Evolutionary conservation across 2,888 invertebrate genomes (phyloP).

Genomic region (Polyommatus icarus): DNA sequence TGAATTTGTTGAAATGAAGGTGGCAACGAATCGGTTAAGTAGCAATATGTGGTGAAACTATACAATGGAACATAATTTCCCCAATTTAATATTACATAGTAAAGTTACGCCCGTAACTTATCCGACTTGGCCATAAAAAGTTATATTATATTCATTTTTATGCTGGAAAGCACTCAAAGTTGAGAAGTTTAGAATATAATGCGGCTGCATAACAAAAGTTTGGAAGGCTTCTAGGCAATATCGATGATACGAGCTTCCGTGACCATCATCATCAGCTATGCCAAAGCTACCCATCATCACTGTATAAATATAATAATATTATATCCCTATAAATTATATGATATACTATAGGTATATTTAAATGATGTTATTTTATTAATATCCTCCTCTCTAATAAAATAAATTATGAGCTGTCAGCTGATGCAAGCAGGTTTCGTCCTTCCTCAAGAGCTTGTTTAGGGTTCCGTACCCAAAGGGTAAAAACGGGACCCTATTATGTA

Average conservation of each 20-base stretch:
- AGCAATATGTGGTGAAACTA: not conserved
- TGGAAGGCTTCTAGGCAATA: constrained; percentile 36
- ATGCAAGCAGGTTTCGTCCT: no score
- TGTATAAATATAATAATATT: no score
- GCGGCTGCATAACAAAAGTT: constrained; percentile 43
- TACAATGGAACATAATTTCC: not conserved
- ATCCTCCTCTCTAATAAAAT: no score
- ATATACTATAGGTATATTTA: no score
- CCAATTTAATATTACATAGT: constrained; percentile 14
- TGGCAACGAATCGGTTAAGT: no score
- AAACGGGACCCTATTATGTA: no score
- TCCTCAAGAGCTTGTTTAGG: no score
- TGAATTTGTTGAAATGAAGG: no score
- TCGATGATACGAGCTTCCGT: constrained; percentile 34
- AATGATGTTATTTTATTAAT: no score
- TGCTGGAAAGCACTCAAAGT: constrained; percentile 46
- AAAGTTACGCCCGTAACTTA: constrained; percentile 33
- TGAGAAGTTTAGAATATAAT: constrained; percentile 39
- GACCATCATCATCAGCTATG: not conserved
- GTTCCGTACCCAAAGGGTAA: no score
- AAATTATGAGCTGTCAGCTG: no score
- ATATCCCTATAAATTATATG: no score
- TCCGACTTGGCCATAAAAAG: constrained; percentile 41
- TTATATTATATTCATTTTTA: constrained; percentile 47
- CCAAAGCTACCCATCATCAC: not conserved